Conservation (phyloP, 1,140 invertebrate genomes). For the Ips nitidus region DNA sequence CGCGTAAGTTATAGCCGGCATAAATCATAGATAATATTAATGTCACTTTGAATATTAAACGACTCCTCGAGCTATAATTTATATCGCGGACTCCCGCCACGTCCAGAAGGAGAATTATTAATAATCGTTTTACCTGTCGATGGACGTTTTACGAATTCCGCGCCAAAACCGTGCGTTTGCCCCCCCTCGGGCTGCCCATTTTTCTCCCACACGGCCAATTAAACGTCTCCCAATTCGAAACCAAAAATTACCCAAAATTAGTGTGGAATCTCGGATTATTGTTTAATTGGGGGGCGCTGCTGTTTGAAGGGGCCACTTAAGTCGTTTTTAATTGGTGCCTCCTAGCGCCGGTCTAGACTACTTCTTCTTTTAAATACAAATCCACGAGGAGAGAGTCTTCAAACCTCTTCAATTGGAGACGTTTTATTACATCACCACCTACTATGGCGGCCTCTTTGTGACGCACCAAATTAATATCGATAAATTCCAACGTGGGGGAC, state of each 20-base stretch:
- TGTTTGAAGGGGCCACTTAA: conserved; percentile 20
- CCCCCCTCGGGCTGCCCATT: conserved; percentile 12
- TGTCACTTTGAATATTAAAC: conserved; percentile 32
- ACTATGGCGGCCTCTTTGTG: no score
- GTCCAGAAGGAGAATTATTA: conserved; percentile 8
- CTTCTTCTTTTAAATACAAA: no score
- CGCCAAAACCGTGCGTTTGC: no score
- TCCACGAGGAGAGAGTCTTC: no score
- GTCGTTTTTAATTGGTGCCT: conserved; percentile 25
- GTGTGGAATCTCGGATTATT: conserved; percentile 24
- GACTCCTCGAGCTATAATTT: conserved; percentile 23
- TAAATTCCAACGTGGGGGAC: no score
- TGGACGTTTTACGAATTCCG: not conserved
- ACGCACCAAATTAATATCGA: no score
- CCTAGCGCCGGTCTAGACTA: conserved; percentile 23
- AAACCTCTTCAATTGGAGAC: no score
- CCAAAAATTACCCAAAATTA: conserved; percentile 23
- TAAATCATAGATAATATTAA: conserved; percentile 31
- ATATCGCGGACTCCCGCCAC: conserved; percentile 19
- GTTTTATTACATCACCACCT: no score
- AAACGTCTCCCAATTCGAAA: conserved; percentile 1
- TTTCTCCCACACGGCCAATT: conserved; percentile 29
- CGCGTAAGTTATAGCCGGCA: conserved; percentile 15
- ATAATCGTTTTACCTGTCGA: conserved; percentile 6
- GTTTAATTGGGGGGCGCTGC: conserved; percentile 24